Base-by-base conservation (phyloP, 1,140 invertebrate species). In the Ooceraea biroi region DNA sequence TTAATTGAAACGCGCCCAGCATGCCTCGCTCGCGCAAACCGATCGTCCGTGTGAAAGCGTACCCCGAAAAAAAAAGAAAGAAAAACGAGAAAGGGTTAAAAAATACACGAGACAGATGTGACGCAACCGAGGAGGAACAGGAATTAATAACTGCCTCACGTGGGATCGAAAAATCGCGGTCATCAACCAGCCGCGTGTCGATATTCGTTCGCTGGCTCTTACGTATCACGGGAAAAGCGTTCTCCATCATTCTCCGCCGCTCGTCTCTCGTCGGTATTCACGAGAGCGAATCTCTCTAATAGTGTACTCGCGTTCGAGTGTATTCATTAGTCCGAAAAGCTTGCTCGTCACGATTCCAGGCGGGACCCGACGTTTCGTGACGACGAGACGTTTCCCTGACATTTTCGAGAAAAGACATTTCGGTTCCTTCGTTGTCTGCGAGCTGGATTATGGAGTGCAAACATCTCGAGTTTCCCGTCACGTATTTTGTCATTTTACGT, bases 1-100 rank as follows among this genome's bases (percentile, higher is more conserved):
- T 88, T 88, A 88, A 88, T 88, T 88, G 86, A 88, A 88, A 88
- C 57, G 78, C 83, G 77, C 73, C 50, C n/a, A 50, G 76, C 74
- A 85, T 78, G 86, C 50, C 63, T 83, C 55, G 25, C 69, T 41
- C 36, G 22, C 22, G 30, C 61, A 19, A 83, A 55, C 66, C 85
- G 73, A 88, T 88, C 87, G 52, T 14, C 69, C 69, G 10, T 60
- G 74, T 85, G 82, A 44, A 82, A 50, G 50, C 52, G 17, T 82
- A 44, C 36, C 50, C 46, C 61, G 25, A 50, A 68, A 17, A 72
- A 68, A 63, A n/a, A 17, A 14, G 65, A 61, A n/a, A n/a, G n/a
- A 58, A 41, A 48, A 52, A n/a, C 50, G 41, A 55, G 36, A 36
- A 36, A 36, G 36, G 7, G 36, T 36, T 36, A 60, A 57, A 55